Percentiles rank a stretch among this genome's conserved stretches.
phyloP scores from a whole-genome alignment of 2,113 vertebrate genomes.

The Clarias macrocephalus region DNA sequence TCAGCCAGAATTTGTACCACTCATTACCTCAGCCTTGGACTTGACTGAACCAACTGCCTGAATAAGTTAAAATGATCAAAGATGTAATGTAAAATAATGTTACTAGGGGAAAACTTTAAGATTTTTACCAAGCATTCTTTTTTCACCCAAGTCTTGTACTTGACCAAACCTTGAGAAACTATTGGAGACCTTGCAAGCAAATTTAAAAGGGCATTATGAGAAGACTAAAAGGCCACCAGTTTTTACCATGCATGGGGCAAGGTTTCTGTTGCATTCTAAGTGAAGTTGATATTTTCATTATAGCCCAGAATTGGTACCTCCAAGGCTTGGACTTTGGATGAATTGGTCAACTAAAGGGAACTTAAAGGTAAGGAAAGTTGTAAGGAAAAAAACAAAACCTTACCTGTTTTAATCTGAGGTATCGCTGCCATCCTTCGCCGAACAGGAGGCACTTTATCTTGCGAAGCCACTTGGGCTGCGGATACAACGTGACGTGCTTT shows the following conservation, averaged over 20 bases:
- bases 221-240: background rate
- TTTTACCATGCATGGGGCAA: background rate
- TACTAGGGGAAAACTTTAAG: background rate
- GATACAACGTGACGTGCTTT: slow-evolving; percentile 86
- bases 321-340: background rate
- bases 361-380: background rate
- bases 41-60: background rate
- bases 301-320: background rate
- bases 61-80: background rate
- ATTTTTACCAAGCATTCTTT: background rate
- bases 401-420: slow-evolving; percentile 43
- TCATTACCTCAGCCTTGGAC: background rate
- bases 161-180: background rate
- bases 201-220: background rate
- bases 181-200: background rate
- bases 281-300: background rate
- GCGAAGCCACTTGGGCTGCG: slow-evolving; percentile 85
- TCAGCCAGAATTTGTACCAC: background rate
- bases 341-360: background rate
- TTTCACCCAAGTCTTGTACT: background rate
- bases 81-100: background rate
- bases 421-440: slow-evolving; percentile 67
- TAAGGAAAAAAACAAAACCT: background rate
- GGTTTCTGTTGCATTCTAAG: background rate
- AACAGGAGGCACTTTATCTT: slow-evolving; percentile 84